Conservation (phyloP, 2,888 invertebrate genomes). For the Drosophila antonietae region DNA sequence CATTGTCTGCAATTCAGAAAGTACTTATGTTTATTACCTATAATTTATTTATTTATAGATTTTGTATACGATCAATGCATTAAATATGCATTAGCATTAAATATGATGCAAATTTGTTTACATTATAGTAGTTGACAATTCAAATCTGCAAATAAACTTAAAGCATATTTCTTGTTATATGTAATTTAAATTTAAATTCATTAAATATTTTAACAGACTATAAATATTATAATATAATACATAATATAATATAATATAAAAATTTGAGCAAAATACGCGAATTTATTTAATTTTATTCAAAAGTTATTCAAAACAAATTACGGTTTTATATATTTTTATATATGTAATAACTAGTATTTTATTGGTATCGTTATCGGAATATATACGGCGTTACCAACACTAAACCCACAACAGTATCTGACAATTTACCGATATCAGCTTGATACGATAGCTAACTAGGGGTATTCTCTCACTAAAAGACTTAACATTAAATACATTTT, state of each 20-base stretch:
- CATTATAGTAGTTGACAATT: not conserved
- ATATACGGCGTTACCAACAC: not conserved
- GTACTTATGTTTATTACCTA: not conserved
- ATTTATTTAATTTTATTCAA: not conserved
- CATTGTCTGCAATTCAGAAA: not conserved
- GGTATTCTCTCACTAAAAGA: not conserved
- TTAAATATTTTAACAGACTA: not conserved
- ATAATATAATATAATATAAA: too few relatives aligned
- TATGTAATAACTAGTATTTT: conserved; percentile 1
- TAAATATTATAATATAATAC: too few relatives aligned
- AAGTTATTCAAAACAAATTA: not conserved
- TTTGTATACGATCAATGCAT: not conserved
- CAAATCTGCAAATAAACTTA: not conserved
- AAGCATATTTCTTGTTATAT: not conserved
- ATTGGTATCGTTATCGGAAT: not conserved
- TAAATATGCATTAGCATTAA: too few relatives aligned
- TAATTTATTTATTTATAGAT: not conserved
- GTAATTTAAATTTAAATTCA: too few relatives aligned
- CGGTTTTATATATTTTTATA: too few relatives aligned
- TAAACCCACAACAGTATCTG: not conserved
- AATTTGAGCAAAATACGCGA: too few relatives aligned
- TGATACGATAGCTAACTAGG: not conserved
- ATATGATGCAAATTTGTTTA: too few relatives aligned
- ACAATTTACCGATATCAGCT: not conserved
- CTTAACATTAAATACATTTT: not conserved